Evolutionary conservation across 1,140 invertebrate genomes (phyloP), one percentile per base, ranked within the genome.

Genomic region (Diorhabda carinulata): DNA sequence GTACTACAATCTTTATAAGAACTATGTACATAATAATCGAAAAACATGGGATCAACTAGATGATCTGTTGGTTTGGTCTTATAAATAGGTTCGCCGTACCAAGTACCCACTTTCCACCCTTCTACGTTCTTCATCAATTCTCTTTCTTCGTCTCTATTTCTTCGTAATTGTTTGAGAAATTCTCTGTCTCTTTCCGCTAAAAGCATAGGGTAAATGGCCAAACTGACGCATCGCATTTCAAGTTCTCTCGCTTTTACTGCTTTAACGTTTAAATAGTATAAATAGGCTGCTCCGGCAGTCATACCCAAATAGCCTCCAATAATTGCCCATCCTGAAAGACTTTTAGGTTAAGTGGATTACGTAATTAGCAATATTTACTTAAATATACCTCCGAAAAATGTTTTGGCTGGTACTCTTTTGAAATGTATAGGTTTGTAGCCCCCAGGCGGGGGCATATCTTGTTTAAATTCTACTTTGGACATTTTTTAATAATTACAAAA

Each of bases 81-180:
- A 82, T 87, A 97, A 45, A 96, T 82, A 59, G 89, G 90, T 79
- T 94, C 89, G 6, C 93, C 93, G 74, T 90, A 95, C 76, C 87
- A 92, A 4, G 92, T 97, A 9, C 95, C 95, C 41, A 93, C 89
- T 83, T 90, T 88, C 95, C 95, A 97, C 75, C 91, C 92, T 68
- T 90, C 89, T 3, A 94, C 91, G 81, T 96, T 88, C 68, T 88
- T 88, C 95, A 97, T 97, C 6, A 97, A 82, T 69, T 93, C 87
- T 57, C 85, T 86, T 82, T 98, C 95, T 67, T 91, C 90, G 63
- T 96, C 93, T 10, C 93, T 86, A 82, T 95, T 95, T 60, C 84
- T 85, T 64, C 90, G 84, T 3, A 94, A 65, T 77, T 95, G 91
- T 75, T 93, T 95, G 77, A 98, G 81, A 75, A 87, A 94, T 83